Conservation (phyloP, 2,797 vertebrate genomes). For the Garrulus glandarius region DNA sequence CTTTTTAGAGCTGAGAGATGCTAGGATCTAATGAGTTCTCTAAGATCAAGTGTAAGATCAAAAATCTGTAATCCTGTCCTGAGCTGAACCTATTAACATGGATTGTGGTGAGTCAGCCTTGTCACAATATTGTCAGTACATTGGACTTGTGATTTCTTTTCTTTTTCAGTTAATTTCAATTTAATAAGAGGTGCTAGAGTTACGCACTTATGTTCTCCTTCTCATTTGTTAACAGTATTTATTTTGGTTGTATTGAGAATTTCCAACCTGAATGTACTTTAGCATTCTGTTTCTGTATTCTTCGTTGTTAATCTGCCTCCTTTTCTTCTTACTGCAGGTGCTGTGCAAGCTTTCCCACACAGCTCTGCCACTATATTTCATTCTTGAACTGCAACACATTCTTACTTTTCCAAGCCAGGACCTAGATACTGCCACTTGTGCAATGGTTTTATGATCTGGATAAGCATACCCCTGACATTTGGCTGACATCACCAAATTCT, state of each 20-base stretch:
- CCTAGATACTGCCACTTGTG: conserved; percentile 16
- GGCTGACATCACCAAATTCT: conserved; percentile 39
- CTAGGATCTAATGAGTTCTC: neutral
- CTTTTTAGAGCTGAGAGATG: neutral
- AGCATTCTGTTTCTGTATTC: neutral
- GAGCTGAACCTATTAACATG: neutral
- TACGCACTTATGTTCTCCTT: neutral
- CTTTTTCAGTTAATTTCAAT: neutral
- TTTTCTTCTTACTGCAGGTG: conserved; percentile 61
- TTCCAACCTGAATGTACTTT: neutral
- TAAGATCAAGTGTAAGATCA: neutral
- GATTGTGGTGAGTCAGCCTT: neutral
- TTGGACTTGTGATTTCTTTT: neutral
- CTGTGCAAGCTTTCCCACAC: conserved; percentile 50
- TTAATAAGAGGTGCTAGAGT: neutral
- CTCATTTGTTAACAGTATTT: neutral
- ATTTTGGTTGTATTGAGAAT: neutral
- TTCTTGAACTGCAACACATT: conserved; percentile 34
- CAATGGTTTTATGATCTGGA: conserved; percentile 33
- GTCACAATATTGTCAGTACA: neutral
- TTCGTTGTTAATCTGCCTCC: conserved; percentile 31
- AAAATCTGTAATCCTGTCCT: neutral
- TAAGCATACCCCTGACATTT: conserved; percentile 26
- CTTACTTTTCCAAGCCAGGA: conserved; percentile 28
- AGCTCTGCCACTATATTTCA: conserved; percentile 54